Evolutionary conservation across 2,888 invertebrate genomes (phyloP).

Genomic region (Ormia ochracea): DNA sequence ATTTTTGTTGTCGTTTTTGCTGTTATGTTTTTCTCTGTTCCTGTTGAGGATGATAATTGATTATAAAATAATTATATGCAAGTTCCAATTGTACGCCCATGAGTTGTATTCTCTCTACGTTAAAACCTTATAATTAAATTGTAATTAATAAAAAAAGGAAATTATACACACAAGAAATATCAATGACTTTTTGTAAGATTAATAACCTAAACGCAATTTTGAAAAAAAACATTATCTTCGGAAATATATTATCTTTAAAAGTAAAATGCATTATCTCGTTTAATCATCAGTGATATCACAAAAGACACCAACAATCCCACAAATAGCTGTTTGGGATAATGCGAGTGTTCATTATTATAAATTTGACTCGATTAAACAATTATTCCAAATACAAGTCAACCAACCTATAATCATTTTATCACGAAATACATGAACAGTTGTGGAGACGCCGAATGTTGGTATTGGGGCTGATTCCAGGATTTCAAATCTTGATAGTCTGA

Average conservation of each 20-base stretch:
- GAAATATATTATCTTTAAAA: slow-evolving; percentile 7
- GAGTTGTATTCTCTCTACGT: slow-evolving; percentile 9
- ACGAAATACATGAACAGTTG: too few relatives aligned
- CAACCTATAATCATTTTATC: too few relatives aligned
- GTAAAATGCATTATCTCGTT: slow-evolving; percentile 20
- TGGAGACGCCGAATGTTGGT: too few relatives aligned
- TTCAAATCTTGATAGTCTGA: too few relatives aligned
- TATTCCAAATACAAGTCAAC: too few relatives aligned
- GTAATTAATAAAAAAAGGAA: slow-evolving; percentile 16
- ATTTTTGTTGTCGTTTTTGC: slow-evolving; percentile 57
- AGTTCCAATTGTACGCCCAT: slow-evolving; percentile 68
- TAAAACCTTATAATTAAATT: slow-evolving; percentile 9
- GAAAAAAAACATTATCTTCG: too few relatives aligned
- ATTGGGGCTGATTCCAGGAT: too few relatives aligned
- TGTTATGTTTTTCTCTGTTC: slow-evolving; percentile 26
- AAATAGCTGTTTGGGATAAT: background rate
- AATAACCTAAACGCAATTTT: slow-evolving; percentile 20
- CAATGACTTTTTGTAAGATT: background rate
- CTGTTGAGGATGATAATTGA: slow-evolving; percentile 59
- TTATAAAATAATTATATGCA: slow-evolving; percentile 68
- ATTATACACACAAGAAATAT: background rate
- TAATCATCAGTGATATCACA: slow-evolving; percentile 11
- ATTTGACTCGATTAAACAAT: background rate
- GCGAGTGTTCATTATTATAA: background rate
- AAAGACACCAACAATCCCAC: background rate